Evolutionary conservation across 2,797 vertebrate genomes (phyloP), one percentile per base, ranked within the genome.

Genomic region (Pseudochaenichthys georgianus): DNA sequence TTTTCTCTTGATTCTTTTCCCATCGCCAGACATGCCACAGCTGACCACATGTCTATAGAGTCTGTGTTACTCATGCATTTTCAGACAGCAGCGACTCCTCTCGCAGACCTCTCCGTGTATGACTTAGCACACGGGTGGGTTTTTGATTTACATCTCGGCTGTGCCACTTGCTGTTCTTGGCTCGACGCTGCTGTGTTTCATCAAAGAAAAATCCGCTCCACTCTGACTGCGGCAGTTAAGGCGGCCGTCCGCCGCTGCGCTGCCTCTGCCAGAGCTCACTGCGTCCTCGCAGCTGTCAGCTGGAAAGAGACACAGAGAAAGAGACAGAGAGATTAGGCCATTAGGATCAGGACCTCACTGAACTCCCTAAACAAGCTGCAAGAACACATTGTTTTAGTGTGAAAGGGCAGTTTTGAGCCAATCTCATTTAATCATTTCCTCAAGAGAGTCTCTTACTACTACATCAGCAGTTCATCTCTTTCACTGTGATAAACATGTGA

Each of bases 121-220:
- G 95, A 95, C 94, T 93, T 88, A 94, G 92, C 93, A 92, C 94
- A 85, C 88, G 95, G 93, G 95, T 93, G 94, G 93, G 86, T 94
- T 89, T 94, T 94, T 94, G 93, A 96, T 95, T 96, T 96, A 95
- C 93, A 91, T 95, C 94, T 95, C 89, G 86, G 90, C 94, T 89
- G 93, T 93, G 95, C 90, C 94, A 95, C 94, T 95, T 95, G 94
- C 95, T 96, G 89, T 96, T 96, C 90, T 96, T 96, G 95, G 95
- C 95, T 76, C 57, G 4, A 58, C 64, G 88, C 91, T 83, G 84
- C 87, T 91, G 88, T 92, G 94, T 92, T 96, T 95, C 95, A 96
- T 95, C 95, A 95, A 95, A 95, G 94, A 95, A 95, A 94, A 96
- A 95, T 95, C 93, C 81, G 61, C 91, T 94, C 89, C 71, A 70